These are phyloP conservation scores for Petroica traversi DNA, from an alignment of 2,113 vertebrate genomes.

Conservation along the genomic window DNA sequence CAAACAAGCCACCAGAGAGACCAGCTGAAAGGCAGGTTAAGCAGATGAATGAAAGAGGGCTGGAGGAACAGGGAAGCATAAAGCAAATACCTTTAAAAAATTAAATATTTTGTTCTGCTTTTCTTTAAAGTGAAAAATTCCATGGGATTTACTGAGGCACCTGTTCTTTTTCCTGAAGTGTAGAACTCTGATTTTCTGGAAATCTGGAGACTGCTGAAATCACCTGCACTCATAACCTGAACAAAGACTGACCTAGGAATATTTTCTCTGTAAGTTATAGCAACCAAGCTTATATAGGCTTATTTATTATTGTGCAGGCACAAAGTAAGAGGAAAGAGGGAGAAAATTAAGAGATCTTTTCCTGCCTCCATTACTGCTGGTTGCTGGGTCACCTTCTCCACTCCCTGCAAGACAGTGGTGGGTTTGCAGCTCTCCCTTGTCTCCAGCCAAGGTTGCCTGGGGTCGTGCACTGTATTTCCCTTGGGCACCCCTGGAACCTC, in stretches of 20 bases:
- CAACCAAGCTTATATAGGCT: background rate
- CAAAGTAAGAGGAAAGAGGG: background rate
- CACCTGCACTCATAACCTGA: background rate
- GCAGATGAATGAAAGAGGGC: background rate
- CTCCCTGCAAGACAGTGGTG: background rate
- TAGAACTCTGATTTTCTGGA: background rate
- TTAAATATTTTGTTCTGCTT: background rate
- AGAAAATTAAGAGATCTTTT: background rate
- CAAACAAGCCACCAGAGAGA: conserved; percentile 39
- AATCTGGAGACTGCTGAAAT: background rate
- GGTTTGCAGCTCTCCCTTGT: background rate
- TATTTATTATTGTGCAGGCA: background rate
- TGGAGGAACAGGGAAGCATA: background rate
- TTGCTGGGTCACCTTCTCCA: background rate
- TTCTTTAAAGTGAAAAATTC: background rate
- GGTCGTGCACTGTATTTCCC: rapidly evolving
- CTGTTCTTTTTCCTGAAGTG: background rate
- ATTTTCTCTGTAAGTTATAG: background rate
- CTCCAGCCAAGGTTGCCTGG: background rate
- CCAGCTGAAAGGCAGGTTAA: conserved; percentile 7
- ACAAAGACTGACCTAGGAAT: background rate
- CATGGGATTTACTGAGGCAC: background rate
- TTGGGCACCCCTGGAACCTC: background rate
- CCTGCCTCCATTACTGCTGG: background rate
- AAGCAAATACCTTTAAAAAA: background rate